These are phyloP conservation scores for Notolabrus celidotus DNA, from an alignment of 2,797 vertebrate genomes.

Conservation along the genomic window DNA sequence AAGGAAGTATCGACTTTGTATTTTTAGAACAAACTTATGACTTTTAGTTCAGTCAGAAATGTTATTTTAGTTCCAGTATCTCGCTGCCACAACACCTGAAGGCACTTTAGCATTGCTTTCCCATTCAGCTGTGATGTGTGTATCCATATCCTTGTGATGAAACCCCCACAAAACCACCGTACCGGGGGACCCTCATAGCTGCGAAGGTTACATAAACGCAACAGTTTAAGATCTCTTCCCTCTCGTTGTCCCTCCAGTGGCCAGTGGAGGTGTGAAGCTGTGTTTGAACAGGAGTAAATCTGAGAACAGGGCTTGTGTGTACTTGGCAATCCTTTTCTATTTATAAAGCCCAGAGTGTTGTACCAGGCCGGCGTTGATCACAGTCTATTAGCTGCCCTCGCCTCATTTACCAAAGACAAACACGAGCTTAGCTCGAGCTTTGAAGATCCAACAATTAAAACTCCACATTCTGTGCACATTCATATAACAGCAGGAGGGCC, in stretches of 20 bases:
- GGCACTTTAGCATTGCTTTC: conserved; percentile 21
- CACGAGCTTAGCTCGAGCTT: conserved; percentile 56
- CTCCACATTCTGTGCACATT: conserved; percentile 23
- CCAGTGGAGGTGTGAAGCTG: conserved; percentile 44
- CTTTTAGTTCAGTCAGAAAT: background rate
- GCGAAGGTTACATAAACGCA: conserved; percentile 22
- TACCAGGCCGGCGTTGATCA: conserved; percentile 54
- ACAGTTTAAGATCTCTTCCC: conserved; percentile 20
- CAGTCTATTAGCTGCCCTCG: conserved; percentile 65
- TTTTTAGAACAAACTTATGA: conserved; percentile 7
- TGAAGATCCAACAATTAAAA: conserved; percentile 70
- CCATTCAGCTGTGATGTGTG: conserved; percentile 24
- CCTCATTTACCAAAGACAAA: conserved; percentile 77
- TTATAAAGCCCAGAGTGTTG: conserved; percentile 63
- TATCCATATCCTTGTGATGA: conserved; percentile 29
- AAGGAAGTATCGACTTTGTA: conserved; percentile 16
- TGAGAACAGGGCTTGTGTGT: conserved; percentile 53
- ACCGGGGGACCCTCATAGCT: conserved; percentile 8
- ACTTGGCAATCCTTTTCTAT: conserved; percentile 58
- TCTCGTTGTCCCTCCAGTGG: conserved; percentile 12
- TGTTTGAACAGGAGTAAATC: conserved; percentile 54
- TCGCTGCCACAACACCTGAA: conserved; percentile 18
- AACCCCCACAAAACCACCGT: conserved; percentile 13
- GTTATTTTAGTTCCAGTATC: conserved; percentile 11
- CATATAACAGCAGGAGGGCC: conserved; percentile 34